Evolutionary conservation across 1,140 invertebrate species (phyloP).

Genomic region (Glomeris maerens): DNA sequence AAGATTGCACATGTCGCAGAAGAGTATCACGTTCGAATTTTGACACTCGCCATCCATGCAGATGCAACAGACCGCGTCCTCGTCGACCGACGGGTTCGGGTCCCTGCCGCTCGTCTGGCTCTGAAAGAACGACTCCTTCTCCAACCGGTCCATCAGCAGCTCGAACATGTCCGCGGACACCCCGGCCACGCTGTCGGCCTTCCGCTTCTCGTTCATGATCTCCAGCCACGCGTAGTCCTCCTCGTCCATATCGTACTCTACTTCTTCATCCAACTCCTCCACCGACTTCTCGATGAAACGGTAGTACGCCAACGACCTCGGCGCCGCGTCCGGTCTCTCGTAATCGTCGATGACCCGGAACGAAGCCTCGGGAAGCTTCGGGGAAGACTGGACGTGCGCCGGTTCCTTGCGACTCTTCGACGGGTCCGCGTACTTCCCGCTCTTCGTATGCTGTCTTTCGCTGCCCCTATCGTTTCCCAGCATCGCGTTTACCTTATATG

Average conservation of each 20-base stretch:
- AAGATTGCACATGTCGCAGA: constrained; percentile 99
- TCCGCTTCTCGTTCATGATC: constrained; percentile 67
- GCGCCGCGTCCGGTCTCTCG: constrained; percentile 59
- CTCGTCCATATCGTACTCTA: constrained; percentile 97
- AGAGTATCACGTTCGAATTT: constrained; percentile 89
- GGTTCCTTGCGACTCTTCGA: constrained; percentile 26
- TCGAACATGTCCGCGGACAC: constrained; percentile 81
- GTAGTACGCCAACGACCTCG: constrained; percentile 58
- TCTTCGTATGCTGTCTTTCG: too few relatives aligned
- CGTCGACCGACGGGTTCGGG: constrained; percentile 58
- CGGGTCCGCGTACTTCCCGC: too few relatives aligned
- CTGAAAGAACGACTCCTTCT: constrained; percentile 95
- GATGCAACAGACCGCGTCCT: constrained; percentile 96
- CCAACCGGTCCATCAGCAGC: constrained; percentile 85
- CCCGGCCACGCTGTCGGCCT: constrained; percentile 45
- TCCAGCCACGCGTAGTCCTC: constrained; percentile 87
- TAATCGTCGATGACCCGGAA: constrained; percentile 65
- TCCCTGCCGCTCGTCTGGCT: constrained; percentile 43
- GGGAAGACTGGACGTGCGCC: constrained; percentile 11
- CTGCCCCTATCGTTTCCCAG: too few relatives aligned
- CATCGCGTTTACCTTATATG: too few relatives aligned
- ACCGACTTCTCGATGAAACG: constrained; percentile 86
- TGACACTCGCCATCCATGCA: constrained; percentile 82
- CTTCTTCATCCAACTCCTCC: constrained; percentile 82
- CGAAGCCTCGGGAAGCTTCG: constrained; percentile 57